Conservation (phyloP, 2,888 invertebrate genomes). For the Eilema caniola region DNA sequence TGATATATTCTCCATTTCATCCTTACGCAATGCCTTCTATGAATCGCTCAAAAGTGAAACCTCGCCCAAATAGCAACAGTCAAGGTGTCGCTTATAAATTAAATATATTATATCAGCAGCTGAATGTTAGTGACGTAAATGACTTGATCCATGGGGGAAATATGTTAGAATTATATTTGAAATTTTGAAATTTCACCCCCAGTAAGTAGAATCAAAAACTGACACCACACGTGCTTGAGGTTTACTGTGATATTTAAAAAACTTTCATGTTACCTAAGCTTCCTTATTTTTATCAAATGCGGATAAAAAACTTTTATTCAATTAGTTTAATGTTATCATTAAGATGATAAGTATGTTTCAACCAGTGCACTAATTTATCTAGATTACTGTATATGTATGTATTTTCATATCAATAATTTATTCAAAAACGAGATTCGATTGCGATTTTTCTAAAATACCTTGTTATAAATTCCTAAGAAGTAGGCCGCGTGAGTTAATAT, state of each 20-base stretch:
- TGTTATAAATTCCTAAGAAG: conserved; percentile 28
- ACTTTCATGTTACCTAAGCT: not conserved
- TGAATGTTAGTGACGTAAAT: not conserved
- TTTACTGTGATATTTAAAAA: not conserved
- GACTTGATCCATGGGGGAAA: not conserved
- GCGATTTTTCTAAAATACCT: conserved; percentile 17
- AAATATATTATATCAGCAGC: conserved; percentile 5
- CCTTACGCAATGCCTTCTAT: conserved; percentile 36
- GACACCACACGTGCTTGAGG: not conserved
- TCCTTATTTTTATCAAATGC: not conserved
- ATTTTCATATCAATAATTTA: conserved; percentile 4
- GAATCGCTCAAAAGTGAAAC: conserved; percentile 44
- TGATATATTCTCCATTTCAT: conserved; percentile 27
- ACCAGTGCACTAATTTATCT: not conserved
- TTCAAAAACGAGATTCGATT: conserved; percentile 3
- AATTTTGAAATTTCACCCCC: not conserved
- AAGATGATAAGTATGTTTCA: not conserved
- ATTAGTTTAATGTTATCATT: not conserved
- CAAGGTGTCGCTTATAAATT: conserved; percentile 6
- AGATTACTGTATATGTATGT: not conserved
- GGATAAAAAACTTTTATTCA: not conserved
- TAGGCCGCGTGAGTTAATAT: conserved; percentile 30
- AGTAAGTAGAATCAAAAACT: not conserved
- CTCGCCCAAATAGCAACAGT: conserved; percentile 17
- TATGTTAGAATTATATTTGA: not conserved